These are phyloP conservation scores for Orius insidiosus DNA, from an alignment of 1,140 invertebrate genomes.

Conservation along the genomic window DNA sequence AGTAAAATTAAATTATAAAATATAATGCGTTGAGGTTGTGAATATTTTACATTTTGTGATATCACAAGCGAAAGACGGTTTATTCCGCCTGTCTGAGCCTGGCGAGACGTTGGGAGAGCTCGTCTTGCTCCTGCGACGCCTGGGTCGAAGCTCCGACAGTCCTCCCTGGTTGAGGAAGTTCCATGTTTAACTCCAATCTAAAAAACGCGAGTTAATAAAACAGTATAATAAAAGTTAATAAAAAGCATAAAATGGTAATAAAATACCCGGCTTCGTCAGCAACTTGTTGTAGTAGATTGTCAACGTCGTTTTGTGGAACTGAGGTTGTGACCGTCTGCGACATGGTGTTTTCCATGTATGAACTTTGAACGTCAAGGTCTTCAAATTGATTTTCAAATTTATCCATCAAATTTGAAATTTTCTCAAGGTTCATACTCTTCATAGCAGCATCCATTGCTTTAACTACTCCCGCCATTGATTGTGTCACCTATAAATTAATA, in stretches of 20 bases:
- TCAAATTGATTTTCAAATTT: conserved; percentile 99
- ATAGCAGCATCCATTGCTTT: conserved; percentile 99
- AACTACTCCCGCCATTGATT: conserved; percentile 84
- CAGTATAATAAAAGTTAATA: too few relatives aligned
- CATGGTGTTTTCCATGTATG: conserved; percentile 99
- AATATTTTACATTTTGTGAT: too few relatives aligned
- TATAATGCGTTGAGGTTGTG: too few relatives aligned
- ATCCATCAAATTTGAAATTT: conserved; percentile 92
- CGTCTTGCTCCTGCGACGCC: conserved; percentile 82
- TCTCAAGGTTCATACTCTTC: conserved; percentile 99
- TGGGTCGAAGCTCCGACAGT: conserved; percentile 48
- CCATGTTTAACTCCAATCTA: conserved; percentile 91
- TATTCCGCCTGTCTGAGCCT: conserved; percentile 51
- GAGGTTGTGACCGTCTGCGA: conserved; percentile 91
- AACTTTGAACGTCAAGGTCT: conserved; percentile 96
- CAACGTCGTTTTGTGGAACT: conserved; percentile 92
- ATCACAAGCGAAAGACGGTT: too few relatives aligned
- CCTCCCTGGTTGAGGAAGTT: conserved; percentile 69
- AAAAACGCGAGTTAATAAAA: too few relatives aligned
- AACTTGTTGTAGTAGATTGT: conserved; percentile 86
- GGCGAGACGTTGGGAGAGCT: conserved; percentile 84
- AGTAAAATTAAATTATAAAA: too few relatives aligned
- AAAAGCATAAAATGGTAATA: too few relatives aligned
- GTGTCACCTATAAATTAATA: conserved; percentile 45
- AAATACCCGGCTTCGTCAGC: conserved; percentile 94